Percentiles rank a stretch among this genome's conserved stretches.
Evolutionary conservation across 2,797 vertebrate genomes (phyloP).

Genomic region (Morus bassanus): DNA sequence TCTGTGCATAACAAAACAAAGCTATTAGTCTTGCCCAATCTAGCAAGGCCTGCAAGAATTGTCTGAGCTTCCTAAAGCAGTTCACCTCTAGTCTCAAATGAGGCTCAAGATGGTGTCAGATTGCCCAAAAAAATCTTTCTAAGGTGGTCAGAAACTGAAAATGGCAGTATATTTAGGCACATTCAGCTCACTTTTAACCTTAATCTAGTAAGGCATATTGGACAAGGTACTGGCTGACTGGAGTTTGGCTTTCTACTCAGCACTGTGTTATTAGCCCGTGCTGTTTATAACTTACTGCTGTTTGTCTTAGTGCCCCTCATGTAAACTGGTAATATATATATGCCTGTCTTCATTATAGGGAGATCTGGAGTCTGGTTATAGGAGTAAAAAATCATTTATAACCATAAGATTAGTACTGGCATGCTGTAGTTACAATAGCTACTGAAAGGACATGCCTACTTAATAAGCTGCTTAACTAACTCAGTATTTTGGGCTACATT

Average conservation of each 20-base stretch:
- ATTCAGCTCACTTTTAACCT: neutral
- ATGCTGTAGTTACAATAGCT: neutral
- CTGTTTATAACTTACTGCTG: neutral
- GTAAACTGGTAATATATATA: neutral
- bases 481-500: neutral
- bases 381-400: neutral
- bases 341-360: neutral
- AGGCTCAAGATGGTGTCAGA: neutral
- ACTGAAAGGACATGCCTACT: neutral
- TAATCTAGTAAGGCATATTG: neutral
- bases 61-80: neutral
- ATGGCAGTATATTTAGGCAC: neutral
- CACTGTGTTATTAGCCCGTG: rapidly evolving
- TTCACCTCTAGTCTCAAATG: neutral
- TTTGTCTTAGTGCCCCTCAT: neutral
- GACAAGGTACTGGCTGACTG: neutral
- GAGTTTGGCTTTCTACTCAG: neutral
- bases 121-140: neutral
- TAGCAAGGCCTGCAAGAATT: neutral
- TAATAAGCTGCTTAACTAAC: conserved; percentile 6
- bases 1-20: neutral
- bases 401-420: neutral
- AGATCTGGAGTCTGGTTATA: neutral
- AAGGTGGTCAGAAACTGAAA: neutral
- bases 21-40: neutral